Evolutionary conservation across 2,797 vertebrate species (phyloP).

Genomic region (Lateolabrax maculatus): DNA sequence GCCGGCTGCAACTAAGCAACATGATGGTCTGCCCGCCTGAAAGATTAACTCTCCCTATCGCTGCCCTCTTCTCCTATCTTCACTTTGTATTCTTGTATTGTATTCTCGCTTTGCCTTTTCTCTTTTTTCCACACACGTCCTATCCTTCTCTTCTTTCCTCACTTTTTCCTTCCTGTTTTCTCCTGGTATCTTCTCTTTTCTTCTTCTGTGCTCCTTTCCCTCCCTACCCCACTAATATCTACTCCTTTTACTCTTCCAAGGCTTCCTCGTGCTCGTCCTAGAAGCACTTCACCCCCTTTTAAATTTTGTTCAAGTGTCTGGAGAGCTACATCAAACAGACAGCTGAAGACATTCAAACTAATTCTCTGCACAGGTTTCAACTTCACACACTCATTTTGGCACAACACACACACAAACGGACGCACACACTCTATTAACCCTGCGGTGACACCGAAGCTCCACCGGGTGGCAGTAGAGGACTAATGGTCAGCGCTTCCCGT

Average conservation of each 20-base stretch:
- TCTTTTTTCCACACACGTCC: neutral
- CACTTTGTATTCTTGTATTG: neutral
- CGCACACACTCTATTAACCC: neutral
- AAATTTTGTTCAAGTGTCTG: conserved; percentile 19
- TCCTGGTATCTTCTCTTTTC: neutral
- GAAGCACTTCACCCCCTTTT: conserved; percentile 13
- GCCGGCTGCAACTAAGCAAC: conserved; percentile 61
- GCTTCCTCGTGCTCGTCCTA: conserved; percentile 4
- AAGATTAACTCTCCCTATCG: conserved; percentile 39
- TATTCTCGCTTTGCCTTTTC: neutral
- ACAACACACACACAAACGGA: neutral
- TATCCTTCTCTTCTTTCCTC: neutral
- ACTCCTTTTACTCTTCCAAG: neutral
- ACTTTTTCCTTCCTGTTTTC: neutral
- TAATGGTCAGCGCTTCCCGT: neutral
- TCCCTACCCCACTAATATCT: neutral
- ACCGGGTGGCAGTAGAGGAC: conserved; percentile 77
- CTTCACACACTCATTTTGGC: neutral
- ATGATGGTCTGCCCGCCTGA: conserved; percentile 53
- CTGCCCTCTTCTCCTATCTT: neutral
- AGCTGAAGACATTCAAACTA: conserved; percentile 23
- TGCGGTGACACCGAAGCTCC: conserved; percentile 42
- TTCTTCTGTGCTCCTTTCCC: neutral
- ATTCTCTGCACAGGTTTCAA: conserved; percentile 33
- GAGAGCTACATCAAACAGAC: conserved; percentile 37